phyloP scores from a whole-genome alignment of 2,113 vertebrate genomes.

The Helogale parvula region DNA sequence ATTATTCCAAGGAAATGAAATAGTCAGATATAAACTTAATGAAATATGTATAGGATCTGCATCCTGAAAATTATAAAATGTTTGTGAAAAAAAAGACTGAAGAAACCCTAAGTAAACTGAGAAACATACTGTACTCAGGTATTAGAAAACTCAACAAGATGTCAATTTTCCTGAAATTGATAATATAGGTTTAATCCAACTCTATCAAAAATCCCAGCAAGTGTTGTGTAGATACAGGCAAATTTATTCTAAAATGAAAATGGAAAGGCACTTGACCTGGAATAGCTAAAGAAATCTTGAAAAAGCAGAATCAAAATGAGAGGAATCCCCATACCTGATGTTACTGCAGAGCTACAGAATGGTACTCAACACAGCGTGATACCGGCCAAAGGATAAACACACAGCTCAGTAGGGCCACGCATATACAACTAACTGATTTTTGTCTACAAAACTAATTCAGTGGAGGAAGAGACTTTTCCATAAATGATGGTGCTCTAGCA shows the following conservation, averaged over 20 bases:
- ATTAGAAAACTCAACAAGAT: constrained; percentile 2
- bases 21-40: not conserved
- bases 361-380: not conserved
- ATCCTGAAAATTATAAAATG: not conserved
- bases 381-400: not conserved
- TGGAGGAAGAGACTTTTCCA: not conserved
- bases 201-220: not conserved
- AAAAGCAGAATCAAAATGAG: not conserved
- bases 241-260: constrained; percentile 42
- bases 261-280: not conserved
- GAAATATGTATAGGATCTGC: not conserved
- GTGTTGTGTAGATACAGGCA: not conserved
- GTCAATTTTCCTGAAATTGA: not conserved
- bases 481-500: not conserved
- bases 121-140: not conserved
- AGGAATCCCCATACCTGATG: not conserved
- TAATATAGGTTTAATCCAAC: not conserved
- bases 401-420: not conserved
- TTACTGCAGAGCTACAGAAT: not conserved
- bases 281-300: constrained; percentile 17
- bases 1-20: not conserved
- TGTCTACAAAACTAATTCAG: constrained; percentile 35
- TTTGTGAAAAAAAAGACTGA: not conserved
- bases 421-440: not conserved
- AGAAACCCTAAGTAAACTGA: not conserved